Conservation (phyloP, 2,113 vertebrate genomes). For the Glaucidium brasilianum region DNA sequence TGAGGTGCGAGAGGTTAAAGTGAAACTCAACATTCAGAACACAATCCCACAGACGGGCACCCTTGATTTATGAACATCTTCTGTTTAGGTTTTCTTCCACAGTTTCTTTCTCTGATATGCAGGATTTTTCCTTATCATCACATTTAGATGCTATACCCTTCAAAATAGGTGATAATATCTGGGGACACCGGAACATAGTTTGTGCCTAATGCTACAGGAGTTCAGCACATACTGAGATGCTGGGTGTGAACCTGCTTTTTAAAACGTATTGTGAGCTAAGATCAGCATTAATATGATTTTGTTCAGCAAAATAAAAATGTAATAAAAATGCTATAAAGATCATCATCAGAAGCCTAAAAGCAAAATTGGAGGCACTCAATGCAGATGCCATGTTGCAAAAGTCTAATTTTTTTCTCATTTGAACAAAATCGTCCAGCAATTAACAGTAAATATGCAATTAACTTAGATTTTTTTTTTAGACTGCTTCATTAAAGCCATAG, state of each 20-base stretch:
- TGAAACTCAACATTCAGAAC: not conserved
- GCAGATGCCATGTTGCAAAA: not conserved
- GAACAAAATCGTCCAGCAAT: not conserved
- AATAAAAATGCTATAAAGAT: not conserved
- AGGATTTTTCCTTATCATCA: not conserved
- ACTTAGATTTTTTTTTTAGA: not conserved
- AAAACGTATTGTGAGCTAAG: not conserved
- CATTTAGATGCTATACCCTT: not conserved
- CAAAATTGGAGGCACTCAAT: not conserved
- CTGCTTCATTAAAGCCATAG: not conserved
- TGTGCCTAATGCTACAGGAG: not conserved
- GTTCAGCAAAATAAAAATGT: not conserved
- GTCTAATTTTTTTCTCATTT: conserved; percentile 14
- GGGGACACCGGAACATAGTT: not conserved
- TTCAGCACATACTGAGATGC: not conserved
- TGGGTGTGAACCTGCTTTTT: not conserved
- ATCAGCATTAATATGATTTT: not conserved
- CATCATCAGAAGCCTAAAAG: not conserved
- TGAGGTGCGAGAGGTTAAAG: not conserved
- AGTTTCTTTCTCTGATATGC: not conserved
- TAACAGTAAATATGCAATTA: conserved; percentile 24
- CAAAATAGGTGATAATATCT: not conserved
- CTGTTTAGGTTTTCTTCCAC: not conserved
- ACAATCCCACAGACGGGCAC: not conserved
- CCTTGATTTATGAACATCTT: not conserved